A percentile compares a stretch with the other conserved stretches of the same genome.
Evolutionary conservation across 2,113 vertebrate genomes (phyloP).

Genomic region (Antechinus flavipes): DNA sequence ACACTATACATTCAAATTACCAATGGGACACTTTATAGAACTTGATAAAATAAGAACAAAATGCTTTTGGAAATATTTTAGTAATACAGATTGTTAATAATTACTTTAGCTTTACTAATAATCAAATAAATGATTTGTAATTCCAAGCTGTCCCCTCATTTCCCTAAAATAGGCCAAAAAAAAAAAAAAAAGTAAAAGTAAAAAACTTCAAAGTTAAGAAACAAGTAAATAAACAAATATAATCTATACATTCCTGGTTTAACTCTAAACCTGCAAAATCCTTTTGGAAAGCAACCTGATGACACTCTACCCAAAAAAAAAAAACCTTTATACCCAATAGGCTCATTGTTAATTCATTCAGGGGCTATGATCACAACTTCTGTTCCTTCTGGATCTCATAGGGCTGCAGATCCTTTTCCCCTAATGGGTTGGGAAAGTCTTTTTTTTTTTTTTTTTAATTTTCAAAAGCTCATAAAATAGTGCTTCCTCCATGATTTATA

Average conservation of each 20-base stretch:
- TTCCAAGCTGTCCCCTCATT: neutral
- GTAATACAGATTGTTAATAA: neutral
- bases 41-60: too few species aligned
- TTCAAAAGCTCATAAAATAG: too few species aligned
- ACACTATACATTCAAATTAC: too few species aligned
- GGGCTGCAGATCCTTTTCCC: too few species aligned
- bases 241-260: too few species aligned
- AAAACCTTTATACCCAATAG: neutral
- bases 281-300: neutral
- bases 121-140: neutral
- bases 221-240: too few species aligned
- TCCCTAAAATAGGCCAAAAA: neutral
- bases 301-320: too few species aligned
- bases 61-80: too few species aligned
- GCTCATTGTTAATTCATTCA: neutral
- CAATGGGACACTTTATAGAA: too few species aligned
- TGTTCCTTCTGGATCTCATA: neutral
- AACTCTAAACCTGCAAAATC: neutral
- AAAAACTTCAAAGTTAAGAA: neutral
- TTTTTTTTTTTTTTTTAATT: too few species aligned
- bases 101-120: neutral
- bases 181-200: neutral
- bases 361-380: neutral
- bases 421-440: too few species aligned
- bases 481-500: too few species aligned